These are phyloP conservation scores for Rotaria macrura DNA, from an alignment of 2,888 invertebrate species.

Conservation along the genomic window DNA sequence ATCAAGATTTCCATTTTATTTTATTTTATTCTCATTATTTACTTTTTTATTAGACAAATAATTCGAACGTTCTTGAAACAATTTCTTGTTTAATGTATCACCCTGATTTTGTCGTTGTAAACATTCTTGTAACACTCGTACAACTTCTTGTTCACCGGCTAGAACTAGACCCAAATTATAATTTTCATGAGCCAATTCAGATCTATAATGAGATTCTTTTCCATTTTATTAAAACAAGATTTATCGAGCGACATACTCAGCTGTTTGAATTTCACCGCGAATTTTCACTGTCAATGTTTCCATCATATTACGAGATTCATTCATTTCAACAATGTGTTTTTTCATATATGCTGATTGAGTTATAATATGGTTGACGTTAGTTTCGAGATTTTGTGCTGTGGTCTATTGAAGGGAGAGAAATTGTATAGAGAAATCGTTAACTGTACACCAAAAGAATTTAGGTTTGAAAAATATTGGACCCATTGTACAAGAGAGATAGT, in stretches of 20 bases:
- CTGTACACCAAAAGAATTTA: no score
- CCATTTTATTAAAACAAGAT: no score
- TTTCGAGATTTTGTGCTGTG: neutral
- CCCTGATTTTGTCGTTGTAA: neutral
- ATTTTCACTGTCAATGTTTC: neutral
- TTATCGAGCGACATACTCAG: neutral
- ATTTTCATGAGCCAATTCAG: neutral
- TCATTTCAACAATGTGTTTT: neutral
- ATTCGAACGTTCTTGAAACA: neutral
- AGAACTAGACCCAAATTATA: neutral
- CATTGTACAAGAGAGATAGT: no score
- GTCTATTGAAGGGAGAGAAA: neutral
- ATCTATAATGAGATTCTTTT: neutral
- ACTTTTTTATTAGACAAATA: neutral
- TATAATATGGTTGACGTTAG: neutral
- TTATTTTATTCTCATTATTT: neutral
- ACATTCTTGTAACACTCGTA: neutral
- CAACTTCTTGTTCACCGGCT: neutral
- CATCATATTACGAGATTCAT: neutral
- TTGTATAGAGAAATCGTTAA: no score
- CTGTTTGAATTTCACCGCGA: neutral
- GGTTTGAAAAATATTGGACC: no score
- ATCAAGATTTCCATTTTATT: neutral
- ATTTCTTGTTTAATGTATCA: neutral
- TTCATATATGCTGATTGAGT: neutral